These are phyloP conservation scores for Vidua chalybeata DNA, from an alignment of 2,113 vertebrate species.

Conservation along the genomic window DNA sequence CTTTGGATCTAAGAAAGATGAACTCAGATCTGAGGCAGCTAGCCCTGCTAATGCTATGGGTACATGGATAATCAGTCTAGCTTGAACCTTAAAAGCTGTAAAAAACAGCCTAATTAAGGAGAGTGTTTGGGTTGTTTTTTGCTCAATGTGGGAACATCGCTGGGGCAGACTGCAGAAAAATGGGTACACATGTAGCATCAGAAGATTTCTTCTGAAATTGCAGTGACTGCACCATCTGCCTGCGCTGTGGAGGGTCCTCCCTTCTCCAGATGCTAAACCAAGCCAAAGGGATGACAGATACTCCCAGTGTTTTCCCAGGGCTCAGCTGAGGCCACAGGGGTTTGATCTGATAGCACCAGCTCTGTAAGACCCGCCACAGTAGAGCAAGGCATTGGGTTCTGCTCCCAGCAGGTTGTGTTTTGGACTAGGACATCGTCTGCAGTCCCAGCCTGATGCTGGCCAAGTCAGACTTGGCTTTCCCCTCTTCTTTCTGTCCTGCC, in stretches of 20 bases:
- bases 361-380: background rate
- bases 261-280: slow-evolving; percentile 1
- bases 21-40: background rate
- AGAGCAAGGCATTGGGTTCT: background rate
- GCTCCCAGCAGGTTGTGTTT: background rate
- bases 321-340: background rate
- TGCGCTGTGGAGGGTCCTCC: background rate
- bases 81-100: background rate
- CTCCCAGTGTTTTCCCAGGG: background rate
- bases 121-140: background rate
- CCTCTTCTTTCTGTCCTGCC: background rate
- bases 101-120: background rate
- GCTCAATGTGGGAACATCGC: background rate
- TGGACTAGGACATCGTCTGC: background rate
- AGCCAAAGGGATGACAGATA: background rate
- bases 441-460: background rate
- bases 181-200: background rate
- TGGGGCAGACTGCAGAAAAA: background rate
- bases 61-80: background rate
- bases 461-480: background rate
- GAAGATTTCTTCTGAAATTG: background rate
- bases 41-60: background rate
- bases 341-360: background rate
- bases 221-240: background rate
- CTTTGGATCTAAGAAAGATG: background rate